Percentiles rank a stretch among this genome's conserved stretches.
These are phyloP conservation scores for Psittacula echo DNA, from an alignment of 2,797 vertebrate species.

Conservation along the genomic window DNA sequence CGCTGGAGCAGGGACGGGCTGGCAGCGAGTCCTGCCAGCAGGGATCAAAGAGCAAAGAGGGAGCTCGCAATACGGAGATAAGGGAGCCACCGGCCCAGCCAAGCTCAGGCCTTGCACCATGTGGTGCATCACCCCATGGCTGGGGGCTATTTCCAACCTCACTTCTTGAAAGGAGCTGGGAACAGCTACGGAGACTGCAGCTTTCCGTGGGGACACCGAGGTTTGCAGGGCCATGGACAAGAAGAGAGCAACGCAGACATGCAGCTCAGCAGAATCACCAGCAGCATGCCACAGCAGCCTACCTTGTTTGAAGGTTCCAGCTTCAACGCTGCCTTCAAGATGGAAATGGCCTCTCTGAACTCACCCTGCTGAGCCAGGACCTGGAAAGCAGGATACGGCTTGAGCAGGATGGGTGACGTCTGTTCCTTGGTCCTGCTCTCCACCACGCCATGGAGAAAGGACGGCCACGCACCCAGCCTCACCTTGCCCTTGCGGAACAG, in stretches of 20 bases:
- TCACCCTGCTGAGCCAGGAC: conserved; percentile 93
- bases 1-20: background rate
- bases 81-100: background rate
- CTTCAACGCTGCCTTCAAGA: conserved; percentile 89
- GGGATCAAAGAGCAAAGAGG: conserved; percentile 7
- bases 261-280: rapidly evolving
- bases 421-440: background rate
- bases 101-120: rapidly evolving
- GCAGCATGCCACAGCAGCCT: background rate
- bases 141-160: background rate
- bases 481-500: conserved; percentile 98
- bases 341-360: conserved; percentile 90
- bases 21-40: background rate
- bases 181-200: background rate
- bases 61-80: background rate
- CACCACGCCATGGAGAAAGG: rapidly evolving
- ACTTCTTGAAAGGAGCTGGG: background rate
- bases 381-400: conserved; percentile 52
- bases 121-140: rapidly evolving
- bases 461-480: background rate
- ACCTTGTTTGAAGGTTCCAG: conserved; percentile 97
- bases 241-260: rapidly evolving
- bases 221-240: rapidly evolving
- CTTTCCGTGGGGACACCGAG: background rate
- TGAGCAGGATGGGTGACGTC: rapidly evolving